phyloP scores from a whole-genome alignment of 2,888 invertebrate species.

The Apotomis turbidana region DNA sequence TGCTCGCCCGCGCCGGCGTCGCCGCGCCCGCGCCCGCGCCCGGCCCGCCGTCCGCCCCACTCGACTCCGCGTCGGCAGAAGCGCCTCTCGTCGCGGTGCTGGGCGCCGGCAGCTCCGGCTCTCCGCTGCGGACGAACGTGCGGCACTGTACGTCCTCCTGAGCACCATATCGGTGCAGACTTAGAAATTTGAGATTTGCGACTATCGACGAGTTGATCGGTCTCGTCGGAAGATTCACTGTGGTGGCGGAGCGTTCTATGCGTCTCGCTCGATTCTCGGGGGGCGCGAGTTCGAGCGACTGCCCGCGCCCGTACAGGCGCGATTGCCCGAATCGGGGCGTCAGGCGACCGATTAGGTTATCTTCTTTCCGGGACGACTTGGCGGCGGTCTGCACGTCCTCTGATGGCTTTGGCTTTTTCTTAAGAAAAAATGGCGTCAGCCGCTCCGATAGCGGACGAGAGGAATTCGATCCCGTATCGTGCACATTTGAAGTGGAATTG shows the following conservation, averaged over 20 bases:
- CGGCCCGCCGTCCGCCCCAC: constrained; percentile 37
- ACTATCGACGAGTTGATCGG: constrained; percentile 74
- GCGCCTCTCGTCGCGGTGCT: constrained; percentile 41
- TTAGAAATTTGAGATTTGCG: constrained; percentile 74
- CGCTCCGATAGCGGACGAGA: constrained; percentile 73
- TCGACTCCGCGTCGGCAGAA: constrained; percentile 42
- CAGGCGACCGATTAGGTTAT: constrained; percentile 73
- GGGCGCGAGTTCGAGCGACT: constrained; percentile 72
- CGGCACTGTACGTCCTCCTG: constrained; percentile 62
- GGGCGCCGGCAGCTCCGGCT: constrained; percentile 46
- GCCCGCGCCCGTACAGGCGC: constrained; percentile 72
- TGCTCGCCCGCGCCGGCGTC: constrained; percentile 7
- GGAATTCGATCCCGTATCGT: constrained; percentile 65
- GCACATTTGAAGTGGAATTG: constrained; percentile 76
- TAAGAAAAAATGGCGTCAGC: constrained; percentile 77
- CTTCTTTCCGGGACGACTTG: constrained; percentile 64
- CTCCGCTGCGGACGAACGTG: constrained; percentile 53
- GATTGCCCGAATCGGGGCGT: constrained; percentile 79
- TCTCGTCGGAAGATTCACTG: constrained; percentile 68
- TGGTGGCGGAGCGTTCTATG: constrained; percentile 75
- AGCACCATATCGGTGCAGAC: constrained; percentile 76
- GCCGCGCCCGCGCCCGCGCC: constrained; percentile 42
- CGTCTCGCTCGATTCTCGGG: constrained; percentile 59
- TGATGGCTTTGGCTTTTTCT: constrained; percentile 71
- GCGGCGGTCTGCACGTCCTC: constrained; percentile 56